Conservation (phyloP, 2,797 vertebrate species). For the Amblyopsis hoosieri region DNA sequence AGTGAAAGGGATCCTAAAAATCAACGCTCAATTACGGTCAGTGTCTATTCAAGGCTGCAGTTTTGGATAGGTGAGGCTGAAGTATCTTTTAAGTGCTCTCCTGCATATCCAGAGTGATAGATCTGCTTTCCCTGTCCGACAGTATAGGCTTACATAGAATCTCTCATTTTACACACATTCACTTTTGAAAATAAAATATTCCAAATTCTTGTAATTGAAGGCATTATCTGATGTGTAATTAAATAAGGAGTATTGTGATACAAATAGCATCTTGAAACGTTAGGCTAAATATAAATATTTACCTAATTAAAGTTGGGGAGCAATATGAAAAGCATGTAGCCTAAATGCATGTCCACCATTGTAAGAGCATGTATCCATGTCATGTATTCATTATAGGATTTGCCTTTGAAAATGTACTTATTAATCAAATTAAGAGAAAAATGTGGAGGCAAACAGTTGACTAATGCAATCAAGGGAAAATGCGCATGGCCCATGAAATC, state of each 20-base stretch:
- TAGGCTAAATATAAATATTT: no score
- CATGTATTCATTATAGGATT: no score
- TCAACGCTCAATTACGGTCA: slow-evolving; percentile 78
- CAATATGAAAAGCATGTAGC: no score
- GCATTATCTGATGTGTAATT: background rate
- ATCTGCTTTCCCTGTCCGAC: slow-evolving; percentile 65
- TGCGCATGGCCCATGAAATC: no score
- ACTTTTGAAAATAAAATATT: slow-evolving; percentile 13
- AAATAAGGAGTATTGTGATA: background rate
- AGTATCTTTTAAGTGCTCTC: slow-evolving; percentile 76
- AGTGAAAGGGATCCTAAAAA: slow-evolving; percentile 79
- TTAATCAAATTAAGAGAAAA: no score
- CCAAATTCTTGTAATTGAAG: background rate
- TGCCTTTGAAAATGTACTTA: no score
- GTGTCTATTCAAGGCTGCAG: slow-evolving; percentile 49
- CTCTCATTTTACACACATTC: background rate
- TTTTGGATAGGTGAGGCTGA: slow-evolving; percentile 80
- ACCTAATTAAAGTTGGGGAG: no score
- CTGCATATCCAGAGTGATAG: slow-evolving; percentile 48
- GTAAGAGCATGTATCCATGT: no score
- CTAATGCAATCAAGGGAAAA: no score
- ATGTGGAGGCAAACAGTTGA: no score
- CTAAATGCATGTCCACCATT: no score
- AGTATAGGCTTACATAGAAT: slow-evolving; percentile 12
- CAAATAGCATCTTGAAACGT: no score